Base-by-base conservation (phyloP, 2,797 vertebrate species). In the Lutra lutra region DNA sequence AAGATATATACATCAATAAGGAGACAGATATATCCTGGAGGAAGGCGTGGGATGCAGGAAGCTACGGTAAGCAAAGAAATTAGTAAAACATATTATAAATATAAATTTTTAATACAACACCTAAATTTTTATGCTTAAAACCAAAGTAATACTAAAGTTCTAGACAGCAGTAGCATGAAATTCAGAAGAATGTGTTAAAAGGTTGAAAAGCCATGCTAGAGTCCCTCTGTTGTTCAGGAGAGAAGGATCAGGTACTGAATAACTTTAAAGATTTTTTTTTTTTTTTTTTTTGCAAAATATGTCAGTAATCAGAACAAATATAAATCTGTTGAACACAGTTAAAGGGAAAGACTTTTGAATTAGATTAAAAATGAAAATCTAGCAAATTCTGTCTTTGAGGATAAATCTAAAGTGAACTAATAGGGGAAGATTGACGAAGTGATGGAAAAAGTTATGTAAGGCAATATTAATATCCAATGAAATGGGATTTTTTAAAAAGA, bases 41-140 rank as follows among this genome's bases (percentile, higher is more conserved):
- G 86, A 96, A 82, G 38, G 58, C 25, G 20, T 93, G 83, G 60
- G 58, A 95, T 91, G 4, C 87, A 82, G 88, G 48, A 96, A 91
- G 18, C 40, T 84, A 91, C 7, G 77, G 64, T 96, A 96, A 93
- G 82, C 94, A 96, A 92, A 95, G 68, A 91, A 91, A 90, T 73
- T 94, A 70, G 35, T 94, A 68, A 94, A 95, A 90, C n/a, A 68
- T 35, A 68, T 32, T 82, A 75, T 77, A 72, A 94, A 82, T 66
- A 94, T 10, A 64, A 87, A 64, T 48, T 68, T 91, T 91, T 6
- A 94, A 79, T 88, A 75, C 87, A 79, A 88, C 96, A n/a, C 38
- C 21, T 48, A 58, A 82, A 78, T 84, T 91, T 83, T 64, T 83
- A 83, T 89, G 54, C 66, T 80, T 95, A 73, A 83, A 62, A 95